phyloP scores from a whole-genome alignment of 2,888 invertebrate species.

The Nomada lathburiana region DNA sequence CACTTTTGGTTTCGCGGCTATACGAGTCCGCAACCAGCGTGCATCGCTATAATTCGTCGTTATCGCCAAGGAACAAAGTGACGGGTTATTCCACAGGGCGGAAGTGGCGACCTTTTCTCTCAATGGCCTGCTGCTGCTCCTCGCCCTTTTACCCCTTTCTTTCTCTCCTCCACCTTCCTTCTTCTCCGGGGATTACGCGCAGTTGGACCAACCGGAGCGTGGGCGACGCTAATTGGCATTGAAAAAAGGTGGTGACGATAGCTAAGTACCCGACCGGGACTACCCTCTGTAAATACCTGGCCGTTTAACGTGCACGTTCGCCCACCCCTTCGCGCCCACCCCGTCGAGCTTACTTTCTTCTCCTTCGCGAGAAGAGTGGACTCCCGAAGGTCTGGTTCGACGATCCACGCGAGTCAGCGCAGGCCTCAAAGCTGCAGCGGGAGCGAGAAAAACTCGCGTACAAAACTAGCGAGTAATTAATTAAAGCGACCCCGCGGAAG shows the following conservation, averaged over 20 bases:
- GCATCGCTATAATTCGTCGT: slow-evolving; percentile 49
- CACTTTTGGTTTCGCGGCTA: neutral
- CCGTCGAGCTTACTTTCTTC: slow-evolving; percentile 44
- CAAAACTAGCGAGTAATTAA: slow-evolving; percentile 75
- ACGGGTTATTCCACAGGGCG: slow-evolving; percentile 65
- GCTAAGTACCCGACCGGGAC: slow-evolving; percentile 72
- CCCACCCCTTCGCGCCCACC: slow-evolving; percentile 1
- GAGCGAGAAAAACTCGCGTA: slow-evolving; percentile 47
- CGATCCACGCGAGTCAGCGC: slow-evolving; percentile 39
- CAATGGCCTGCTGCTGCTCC: slow-evolving; percentile 28
- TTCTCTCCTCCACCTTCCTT: slow-evolving; percentile 1
- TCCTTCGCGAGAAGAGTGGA: slow-evolving; percentile 27
- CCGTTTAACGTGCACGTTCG: slow-evolving; percentile 39
- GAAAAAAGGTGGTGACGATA: slow-evolving; percentile 81
- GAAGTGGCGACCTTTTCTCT: slow-evolving; percentile 55
- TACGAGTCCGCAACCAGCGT: slow-evolving; percentile 13
- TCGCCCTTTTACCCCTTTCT: slow-evolving; percentile 25
- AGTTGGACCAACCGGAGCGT: slow-evolving; percentile 67
- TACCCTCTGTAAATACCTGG: slow-evolving; percentile 55
- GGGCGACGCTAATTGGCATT: slow-evolving; percentile 81
- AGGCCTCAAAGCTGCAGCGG: slow-evolving; percentile 39
- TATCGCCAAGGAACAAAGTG: slow-evolving; percentile 57
- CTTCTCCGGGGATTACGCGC: slow-evolving; percentile 45
- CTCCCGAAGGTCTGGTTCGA: slow-evolving; percentile 53
- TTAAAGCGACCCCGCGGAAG: slow-evolving; percentile 63